A percentile compares a stretch with the other conserved stretches of the same genome.
These are phyloP conservation scores for Dolomedes plantarius DNA, from an alignment of 2,888 invertebrate species.

Conservation along the genomic window DNA sequence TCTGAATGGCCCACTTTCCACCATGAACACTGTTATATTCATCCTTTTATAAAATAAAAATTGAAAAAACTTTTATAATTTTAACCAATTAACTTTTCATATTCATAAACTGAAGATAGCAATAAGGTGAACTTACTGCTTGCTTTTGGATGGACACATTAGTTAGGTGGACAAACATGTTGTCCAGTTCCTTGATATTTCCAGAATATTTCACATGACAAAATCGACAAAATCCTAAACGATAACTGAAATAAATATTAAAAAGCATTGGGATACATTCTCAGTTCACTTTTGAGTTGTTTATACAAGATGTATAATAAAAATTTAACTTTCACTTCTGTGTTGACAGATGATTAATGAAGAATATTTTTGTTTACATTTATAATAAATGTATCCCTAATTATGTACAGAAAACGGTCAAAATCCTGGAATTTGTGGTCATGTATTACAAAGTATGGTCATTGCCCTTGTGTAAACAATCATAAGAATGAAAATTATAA, in stretches of 20 bases:
- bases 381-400: too few species aligned
- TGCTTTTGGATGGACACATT: slow-evolving; percentile 99
- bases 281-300: neutral
- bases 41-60: slow-evolving; percentile 81
- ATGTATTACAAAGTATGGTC: too few species aligned
- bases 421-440: too few species aligned
- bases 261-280: neutral
- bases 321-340: too few species aligned
- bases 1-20: slow-evolving; percentile 95
- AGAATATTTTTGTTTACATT: too few species aligned
- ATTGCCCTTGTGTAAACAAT: too few species aligned
- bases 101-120: too few species aligned
- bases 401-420: too few species aligned
- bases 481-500: too few species aligned
- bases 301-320: neutral
- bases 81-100: too few species aligned
- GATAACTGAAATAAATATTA: slow-evolving; percentile 74
- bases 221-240: slow-evolving; percentile 93
- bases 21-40: slow-evolving; percentile 96
- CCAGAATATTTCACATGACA: slow-evolving; percentile 92
- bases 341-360: neutral
- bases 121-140: slow-evolving; percentile 82
- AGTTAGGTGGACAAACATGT: slow-evolving; percentile 95
- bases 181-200: slow-evolving; percentile 78
- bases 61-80: too few species aligned